A percentile compares a stretch with the other conserved stretches of the same genome.
phyloP scores from a whole-genome alignment of 2,113 vertebrate species.

The Alaudala cheleensis region DNA sequence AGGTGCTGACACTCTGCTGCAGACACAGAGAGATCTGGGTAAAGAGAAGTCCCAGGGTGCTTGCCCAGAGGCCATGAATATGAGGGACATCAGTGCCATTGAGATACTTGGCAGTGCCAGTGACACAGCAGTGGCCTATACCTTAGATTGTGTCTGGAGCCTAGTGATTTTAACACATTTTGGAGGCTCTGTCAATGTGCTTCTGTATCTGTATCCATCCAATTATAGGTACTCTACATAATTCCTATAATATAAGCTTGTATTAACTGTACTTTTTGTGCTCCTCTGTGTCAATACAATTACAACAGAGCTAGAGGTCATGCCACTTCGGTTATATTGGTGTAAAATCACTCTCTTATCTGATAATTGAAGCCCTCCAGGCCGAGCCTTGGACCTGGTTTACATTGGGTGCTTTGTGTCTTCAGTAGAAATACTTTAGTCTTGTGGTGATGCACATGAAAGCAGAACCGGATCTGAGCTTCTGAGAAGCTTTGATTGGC shows the following conservation, averaged over 20 bases:
- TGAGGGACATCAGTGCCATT: background rate
- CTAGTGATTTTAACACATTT: background rate
- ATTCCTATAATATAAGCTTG: background rate
- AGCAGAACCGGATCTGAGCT: conserved; percentile 6
- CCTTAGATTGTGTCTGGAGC: background rate
- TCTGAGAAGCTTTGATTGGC: background rate
- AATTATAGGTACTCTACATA: background rate
- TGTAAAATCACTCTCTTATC: background rate
- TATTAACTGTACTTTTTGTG: background rate
- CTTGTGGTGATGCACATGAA: background rate
- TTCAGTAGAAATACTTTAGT: background rate
- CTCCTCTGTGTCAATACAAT: background rate
- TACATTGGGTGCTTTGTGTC: background rate
- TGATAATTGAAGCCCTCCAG: background rate
- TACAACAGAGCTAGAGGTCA: background rate
- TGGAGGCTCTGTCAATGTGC: background rate
- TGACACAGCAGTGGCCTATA: background rate
- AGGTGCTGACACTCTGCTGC: background rate
- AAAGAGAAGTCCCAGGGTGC: fast-evolving
- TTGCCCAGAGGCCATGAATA: background rate
- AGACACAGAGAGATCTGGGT: background rate
- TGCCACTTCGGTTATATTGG: background rate
- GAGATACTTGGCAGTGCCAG: background rate
- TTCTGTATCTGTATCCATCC: background rate
- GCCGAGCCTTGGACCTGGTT: background rate